These are phyloP conservation scores for Zalophus californianus DNA, from an alignment of 2,797 vertebrate species.

Conservation along the genomic window DNA sequence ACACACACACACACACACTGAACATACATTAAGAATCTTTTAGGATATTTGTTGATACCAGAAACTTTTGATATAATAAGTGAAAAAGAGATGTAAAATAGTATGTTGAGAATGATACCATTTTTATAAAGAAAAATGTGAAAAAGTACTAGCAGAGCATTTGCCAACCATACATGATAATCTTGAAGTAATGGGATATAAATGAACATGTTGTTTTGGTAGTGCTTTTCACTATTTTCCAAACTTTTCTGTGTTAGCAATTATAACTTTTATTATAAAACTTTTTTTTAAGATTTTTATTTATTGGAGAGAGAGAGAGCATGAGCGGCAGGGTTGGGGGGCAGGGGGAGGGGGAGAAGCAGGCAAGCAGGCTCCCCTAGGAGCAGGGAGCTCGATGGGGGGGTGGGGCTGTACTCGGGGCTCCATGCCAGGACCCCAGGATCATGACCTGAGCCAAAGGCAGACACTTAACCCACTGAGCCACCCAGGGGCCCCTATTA, in stretches of 20 bases:
- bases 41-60: conserved; percentile 27
- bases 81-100: conserved; percentile 30
- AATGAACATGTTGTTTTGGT: neutral
- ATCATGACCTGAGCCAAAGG: too few relatives aligned
- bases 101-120: neutral
- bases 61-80: conserved; percentile 35
- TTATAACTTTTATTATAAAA: neutral
- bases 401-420: too few relatives aligned
- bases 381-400: too few relatives aligned
- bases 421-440: too few relatives aligned
- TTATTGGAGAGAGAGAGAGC: too few relatives aligned
- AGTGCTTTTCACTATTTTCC: conserved; percentile 30
- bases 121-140: conserved; percentile 22
- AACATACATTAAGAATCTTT: conserved; percentile 18
- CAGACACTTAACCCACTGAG: too few relatives aligned
- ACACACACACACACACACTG: neutral
- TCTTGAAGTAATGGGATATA: conserved; percentile 3
- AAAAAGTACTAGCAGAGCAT: neutral
- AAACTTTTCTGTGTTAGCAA: conserved; percentile 30
- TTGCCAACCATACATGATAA: neutral
- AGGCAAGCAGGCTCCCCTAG: too few relatives aligned
- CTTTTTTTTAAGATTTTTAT: too few relatives aligned
- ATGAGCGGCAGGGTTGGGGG: too few relatives aligned
- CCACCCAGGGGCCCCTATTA: too few relatives aligned
- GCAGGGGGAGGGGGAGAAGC: too few relatives aligned